Base-by-base conservation (phyloP, 2,888 invertebrate genomes). In the Drosophila phalerata region DNA sequence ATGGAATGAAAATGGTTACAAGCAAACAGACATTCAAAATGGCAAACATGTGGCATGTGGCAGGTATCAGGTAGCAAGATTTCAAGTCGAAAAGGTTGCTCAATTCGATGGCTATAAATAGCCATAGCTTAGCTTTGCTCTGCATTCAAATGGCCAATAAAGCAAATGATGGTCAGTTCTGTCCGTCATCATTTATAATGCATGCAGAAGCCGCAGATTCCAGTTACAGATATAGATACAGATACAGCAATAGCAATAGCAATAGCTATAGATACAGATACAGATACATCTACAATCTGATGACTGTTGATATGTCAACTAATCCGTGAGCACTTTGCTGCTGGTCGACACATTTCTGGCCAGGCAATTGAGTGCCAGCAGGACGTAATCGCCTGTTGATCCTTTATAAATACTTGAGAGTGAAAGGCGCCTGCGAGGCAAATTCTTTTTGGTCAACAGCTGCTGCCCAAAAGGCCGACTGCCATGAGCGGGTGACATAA, bases 381-480 rank as follows among this genome's bases (percentile, higher is more conserved):
- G 82, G 69, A 79, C 77, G 53, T 87, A 85, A 85, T 87, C 85
- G 85, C 89, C 77, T 89, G 89, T 87, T 89, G 82, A 89, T 89
- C 89, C 89, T 85, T 81, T 87, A 79, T 85, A 85, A 87, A 87
- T 75, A 81, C 85, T 68, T 68, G 45, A 78, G 57, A 65, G 43
- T 38, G 42, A 57, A 61, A 64, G 53, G 57, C 69, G 61, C 55
- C 17, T 5, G 53, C 10, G 56, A 64, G 28, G 56, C 53, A 72
- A 76, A 69, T 79, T 63, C 58, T 69, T 78, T 73, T 63, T 11
- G 65, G 48, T 48, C 73, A 78, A 43, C 73, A 73, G 74, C 80
- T 68, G 76, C 53, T 58, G 45, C 51, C 43, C 19, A 37, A 51
- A 61, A 51, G 43, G 47, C 22, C 55, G 43, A 51, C 48, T 25